phyloP scores from a whole-genome alignment of 1,140 invertebrate species.

The Tenebrio molitor region DNA sequence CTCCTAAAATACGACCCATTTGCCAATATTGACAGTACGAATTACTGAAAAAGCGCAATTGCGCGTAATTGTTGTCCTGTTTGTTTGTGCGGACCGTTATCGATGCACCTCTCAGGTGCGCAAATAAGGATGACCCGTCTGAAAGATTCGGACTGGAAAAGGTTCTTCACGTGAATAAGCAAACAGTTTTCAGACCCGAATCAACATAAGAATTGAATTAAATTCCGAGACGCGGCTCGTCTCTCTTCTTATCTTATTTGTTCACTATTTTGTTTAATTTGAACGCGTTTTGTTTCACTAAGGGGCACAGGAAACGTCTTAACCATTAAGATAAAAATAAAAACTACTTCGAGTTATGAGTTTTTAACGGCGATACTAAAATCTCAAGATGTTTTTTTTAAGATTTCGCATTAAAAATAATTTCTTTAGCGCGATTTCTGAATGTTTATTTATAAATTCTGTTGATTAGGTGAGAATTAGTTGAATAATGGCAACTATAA shows the following conservation, averaged over 20 bases:
- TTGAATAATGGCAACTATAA: constrained; percentile 15
- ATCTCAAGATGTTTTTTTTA: too few species aligned
- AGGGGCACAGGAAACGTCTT: too few species aligned
- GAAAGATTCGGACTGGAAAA: background rate
- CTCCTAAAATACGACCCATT: background rate
- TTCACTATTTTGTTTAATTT: background rate
- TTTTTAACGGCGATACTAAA: too few species aligned
- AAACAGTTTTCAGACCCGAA: background rate
- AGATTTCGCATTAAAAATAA: background rate
- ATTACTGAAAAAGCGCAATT: background rate
- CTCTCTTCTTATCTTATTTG: background rate
- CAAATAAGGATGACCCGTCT: background rate
- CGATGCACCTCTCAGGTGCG: background rate
- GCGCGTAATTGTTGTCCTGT: background rate
- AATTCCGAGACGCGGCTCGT: background rate
- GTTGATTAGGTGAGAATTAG: background rate
- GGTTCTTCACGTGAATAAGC: background rate
- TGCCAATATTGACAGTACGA: background rate
- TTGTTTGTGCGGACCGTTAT: background rate
- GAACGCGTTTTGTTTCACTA: too few species aligned
- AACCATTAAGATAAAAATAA: too few species aligned
- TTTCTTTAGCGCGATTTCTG: background rate
- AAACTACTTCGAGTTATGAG: too few species aligned
- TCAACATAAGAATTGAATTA: background rate
- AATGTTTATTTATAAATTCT: constrained; percentile 1